phyloP scores from a whole-genome alignment of 2,888 invertebrate genomes.

The Tenodera sinensis region DNA sequence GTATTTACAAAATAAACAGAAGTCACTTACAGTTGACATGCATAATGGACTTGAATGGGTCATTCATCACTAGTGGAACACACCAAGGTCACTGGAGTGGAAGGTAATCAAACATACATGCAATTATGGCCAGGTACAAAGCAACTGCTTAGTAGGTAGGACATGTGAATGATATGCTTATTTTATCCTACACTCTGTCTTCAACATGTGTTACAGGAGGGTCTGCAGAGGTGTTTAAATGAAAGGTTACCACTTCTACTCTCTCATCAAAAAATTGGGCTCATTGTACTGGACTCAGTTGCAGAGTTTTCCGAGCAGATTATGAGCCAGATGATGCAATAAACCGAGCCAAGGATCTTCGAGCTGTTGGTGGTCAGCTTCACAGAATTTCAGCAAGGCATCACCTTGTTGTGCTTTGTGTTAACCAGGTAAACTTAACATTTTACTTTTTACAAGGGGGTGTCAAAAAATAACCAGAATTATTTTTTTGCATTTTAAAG shows the following conservation, averaged over 20 bases:
- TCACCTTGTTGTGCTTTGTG: conserved; percentile 60
- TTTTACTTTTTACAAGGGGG: no score
- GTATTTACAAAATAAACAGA: no score
- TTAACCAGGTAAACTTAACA: conserved; percentile 60
- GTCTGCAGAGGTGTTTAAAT: conserved; percentile 53
- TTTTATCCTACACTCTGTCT: not conserved
- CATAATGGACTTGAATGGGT: no score
- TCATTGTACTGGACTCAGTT: conserved; percentile 70
- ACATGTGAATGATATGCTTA: not conserved
- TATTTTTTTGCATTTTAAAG: no score
- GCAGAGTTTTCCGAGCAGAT: conserved; percentile 62
- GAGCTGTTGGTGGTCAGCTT: conserved; percentile 54
- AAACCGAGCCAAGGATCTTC: conserved; percentile 55
- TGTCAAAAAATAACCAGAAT: no score
- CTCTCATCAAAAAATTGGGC: conserved; percentile 50
- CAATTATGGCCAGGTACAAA: no score
- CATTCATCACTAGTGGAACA: no score
- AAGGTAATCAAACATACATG: no score
- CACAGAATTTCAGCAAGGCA: conserved; percentile 53
- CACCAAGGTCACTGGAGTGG: no score
- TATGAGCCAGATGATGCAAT: conserved; percentile 50
- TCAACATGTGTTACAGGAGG: conserved; percentile 45
- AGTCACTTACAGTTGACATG: no score
- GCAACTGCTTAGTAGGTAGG: no score
- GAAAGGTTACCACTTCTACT: conserved; percentile 55